Evolutionary conservation across 30 jellyfish, hydroid and myxozoan species (phyloP).

Genomic region (Cassiopea xamachana): DNA sequence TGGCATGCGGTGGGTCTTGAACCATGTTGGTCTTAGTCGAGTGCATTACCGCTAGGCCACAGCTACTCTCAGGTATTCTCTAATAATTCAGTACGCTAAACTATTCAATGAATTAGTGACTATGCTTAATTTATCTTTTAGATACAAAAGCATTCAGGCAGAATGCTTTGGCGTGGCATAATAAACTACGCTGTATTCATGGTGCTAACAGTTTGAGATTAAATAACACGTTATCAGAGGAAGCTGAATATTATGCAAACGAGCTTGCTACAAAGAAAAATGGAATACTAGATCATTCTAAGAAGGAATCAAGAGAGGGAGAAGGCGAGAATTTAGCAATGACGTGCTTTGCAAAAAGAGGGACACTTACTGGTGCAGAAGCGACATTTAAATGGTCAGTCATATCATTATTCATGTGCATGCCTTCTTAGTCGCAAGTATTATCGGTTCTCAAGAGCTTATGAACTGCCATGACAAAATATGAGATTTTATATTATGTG

Average conservation of each 20-base stretch:
- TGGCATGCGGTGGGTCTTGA: no score
- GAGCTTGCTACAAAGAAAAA: slow-evolving; percentile 69
- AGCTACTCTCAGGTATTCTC: no score
- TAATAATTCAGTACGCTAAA: no score
- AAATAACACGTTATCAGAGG: slow-evolving; percentile 70
- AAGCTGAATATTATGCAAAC: slow-evolving; percentile 88
- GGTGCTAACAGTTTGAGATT: slow-evolving; percentile 64
- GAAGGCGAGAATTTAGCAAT: slow-evolving; percentile 91
- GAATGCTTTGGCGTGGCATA: slow-evolving; percentile 87
- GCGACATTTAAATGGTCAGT: slow-evolving; percentile 87
- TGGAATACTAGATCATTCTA: slow-evolving; percentile 83
- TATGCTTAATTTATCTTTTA: slow-evolving; percentile 17
- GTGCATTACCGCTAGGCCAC: no score
- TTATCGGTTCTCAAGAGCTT: no score
- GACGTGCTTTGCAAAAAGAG: slow-evolving; percentile 80
- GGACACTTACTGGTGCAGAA: slow-evolving; percentile 79
- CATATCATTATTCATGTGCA: not conserved
- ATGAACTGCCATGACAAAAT: no score
- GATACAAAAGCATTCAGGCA: slow-evolving; percentile 71
- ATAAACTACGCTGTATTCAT: slow-evolving; percentile 80
- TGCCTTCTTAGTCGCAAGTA: not conserved
- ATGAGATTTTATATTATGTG: no score
- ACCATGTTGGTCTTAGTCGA: no score
- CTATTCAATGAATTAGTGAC: no score
- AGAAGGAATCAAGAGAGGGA: slow-evolving; percentile 57